Evolutionary conservation across 2,888 invertebrate genomes (phyloP), one percentile per base, ranked within the genome.

Genomic region (Phyllotreta striolata): DNA sequence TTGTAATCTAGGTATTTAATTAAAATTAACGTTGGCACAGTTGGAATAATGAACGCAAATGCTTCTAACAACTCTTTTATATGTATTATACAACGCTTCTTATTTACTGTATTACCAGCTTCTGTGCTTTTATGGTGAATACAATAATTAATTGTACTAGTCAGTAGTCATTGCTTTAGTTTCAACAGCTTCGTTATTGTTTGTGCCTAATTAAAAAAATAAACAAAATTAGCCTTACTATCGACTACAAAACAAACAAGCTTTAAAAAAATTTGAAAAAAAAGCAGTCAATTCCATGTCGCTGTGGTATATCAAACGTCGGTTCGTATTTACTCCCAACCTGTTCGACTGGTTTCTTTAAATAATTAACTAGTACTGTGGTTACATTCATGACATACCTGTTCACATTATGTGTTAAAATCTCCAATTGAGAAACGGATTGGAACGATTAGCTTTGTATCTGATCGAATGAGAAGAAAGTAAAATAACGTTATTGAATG

Each of bases 341-440:
- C 52, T 24, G 67, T 61, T 41, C 39, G 51, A 65, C 67, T 63
- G 65, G 67, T 67, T 67, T 64, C 60, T 58, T 66, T 62, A 61
- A 63, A 55, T 66, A 64, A 63, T 66, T 66, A 63, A 62, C 59
- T 59, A 55, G 59, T 66, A 63, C 63, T 49, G 52, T 57, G 57
- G 63, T 57, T 57, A 52, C 57, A 57, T 63, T 63, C 57, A 63
- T 63, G 57, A 63, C 52, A 57, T 57, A 63, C 57, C 62, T 57
- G 56, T 62, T 62, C 57, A 62, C 44, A 57, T 56, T 56, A 63
- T 47, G 63, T 63, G 63, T 63, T 63, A 63, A 63, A 63, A 63
- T 63, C 63, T 63, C 52, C 52, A 63, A 63, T 63, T 56, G 63
- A 57, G 56, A 62, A 24, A 62, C 44, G 62, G 56, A 62, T 62